Base-by-base conservation (phyloP, 2,113 vertebrate species). In the Desmodus rotundus region DNA sequence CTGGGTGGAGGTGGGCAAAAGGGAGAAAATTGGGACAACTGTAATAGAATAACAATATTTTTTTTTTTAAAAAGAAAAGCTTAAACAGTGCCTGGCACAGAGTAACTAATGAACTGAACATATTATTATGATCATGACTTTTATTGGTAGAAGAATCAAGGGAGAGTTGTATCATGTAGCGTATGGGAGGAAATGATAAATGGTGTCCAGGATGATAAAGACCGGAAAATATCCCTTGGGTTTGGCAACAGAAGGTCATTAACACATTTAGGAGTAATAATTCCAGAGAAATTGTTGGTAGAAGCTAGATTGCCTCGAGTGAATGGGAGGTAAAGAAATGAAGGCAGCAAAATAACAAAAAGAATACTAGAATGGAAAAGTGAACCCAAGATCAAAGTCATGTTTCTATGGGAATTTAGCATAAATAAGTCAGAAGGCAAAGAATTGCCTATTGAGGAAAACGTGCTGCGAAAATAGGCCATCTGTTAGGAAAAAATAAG, bases 401-500 rank as follows among this genome's bases (percentile, higher is more conserved):
- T 47, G 26, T 84, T 92, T 81, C 73, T 65, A 83, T 54, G 38
- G 65, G 90, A 92, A 87, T 93, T 67, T 92, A 84, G 54, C 47
- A 70, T 65, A 47, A 90, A 7, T 80, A 90, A 93, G 31, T 93
- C 41, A 90, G 50, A 83, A 94, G 61, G 72, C 20, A 81, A 85
- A 94, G 70, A 95, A 93, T 56, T 47, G 72, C 56, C 74, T 90
- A 54, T 87, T 96, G 14, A 90, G 85, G 81, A 87, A 88, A 68
- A 38, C 47, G 36, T 68, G 47, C 84, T 82, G 72, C 41, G 81
- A 80, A 95, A 93, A 86, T 94, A 93, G 73, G 88, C 73, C 94
- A 97, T 77, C 65, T 50, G 11, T 94, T 92, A 91, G 85, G 61
- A 87, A 92, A 91, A 86, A 89, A 68, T 87, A 89, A 95, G 87